phyloP scores from a whole-genome alignment of 1,140 invertebrate genomes.

The Temnothorax nylanderi region DNA sequence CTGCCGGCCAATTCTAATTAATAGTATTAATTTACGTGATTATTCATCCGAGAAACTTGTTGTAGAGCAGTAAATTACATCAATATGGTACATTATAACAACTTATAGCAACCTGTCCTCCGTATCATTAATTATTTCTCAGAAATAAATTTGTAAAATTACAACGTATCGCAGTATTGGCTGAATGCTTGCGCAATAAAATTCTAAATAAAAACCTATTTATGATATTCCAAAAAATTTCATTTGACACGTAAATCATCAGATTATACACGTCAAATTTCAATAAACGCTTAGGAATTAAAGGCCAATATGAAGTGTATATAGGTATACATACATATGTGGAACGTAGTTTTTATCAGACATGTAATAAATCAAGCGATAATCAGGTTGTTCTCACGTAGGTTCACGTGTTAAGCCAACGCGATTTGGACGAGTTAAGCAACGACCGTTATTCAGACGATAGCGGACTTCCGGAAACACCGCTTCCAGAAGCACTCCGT shows the following conservation, averaged over 20 bases:
- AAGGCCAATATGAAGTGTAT: neutral
- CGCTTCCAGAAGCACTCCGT: constrained; percentile 71
- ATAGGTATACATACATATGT: neutral
- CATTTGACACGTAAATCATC: neutral
- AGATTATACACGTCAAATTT: neutral
- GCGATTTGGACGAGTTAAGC: constrained; percentile 52
- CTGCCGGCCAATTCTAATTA: neutral
- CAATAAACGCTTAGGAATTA: neutral
- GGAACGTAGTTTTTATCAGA: neutral
- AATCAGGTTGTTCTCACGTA: constrained; percentile 25
- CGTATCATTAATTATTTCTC: constrained; percentile 1
- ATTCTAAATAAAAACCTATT: neutral
- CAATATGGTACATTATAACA: neutral
- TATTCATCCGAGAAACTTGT: neutral
- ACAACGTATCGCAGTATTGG: neutral
- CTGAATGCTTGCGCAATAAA: neutral
- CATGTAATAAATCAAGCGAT: neutral
- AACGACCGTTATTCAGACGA: constrained; percentile 44
- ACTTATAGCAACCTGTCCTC: neutral
- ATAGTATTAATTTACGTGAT: constrained; percentile 16
- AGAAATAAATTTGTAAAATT: neutral
- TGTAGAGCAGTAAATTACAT: neutral
- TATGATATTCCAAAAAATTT: neutral
- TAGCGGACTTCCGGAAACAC: constrained; percentile 56
- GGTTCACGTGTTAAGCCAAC: constrained; percentile 72